phyloP scores from a whole-genome alignment of 2,113 vertebrate genomes.

The Urocolius indicus region DNA sequence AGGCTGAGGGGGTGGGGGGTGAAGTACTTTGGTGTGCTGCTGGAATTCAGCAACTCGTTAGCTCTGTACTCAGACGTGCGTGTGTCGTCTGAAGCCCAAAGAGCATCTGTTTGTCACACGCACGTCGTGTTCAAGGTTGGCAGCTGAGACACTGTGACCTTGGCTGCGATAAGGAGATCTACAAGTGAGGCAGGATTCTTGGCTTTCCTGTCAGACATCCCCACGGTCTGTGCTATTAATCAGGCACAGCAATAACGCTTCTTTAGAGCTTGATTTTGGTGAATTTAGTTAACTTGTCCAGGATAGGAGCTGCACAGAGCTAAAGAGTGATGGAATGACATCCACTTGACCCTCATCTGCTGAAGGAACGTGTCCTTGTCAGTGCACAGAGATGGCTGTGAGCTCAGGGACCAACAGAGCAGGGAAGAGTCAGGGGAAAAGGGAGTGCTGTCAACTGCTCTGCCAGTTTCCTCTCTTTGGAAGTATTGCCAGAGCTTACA shows the following conservation, averaged over 20 bases:
- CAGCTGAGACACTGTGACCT: background rate
- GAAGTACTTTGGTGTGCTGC: background rate
- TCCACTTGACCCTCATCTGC: constrained; percentile 22
- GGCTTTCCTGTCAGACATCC: background rate
- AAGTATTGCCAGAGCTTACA: background rate
- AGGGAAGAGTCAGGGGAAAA: background rate
- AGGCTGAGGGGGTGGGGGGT: background rate
- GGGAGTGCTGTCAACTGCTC: background rate
- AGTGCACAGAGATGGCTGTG: background rate
- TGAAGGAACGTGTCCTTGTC: background rate
- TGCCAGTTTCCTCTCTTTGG: background rate
- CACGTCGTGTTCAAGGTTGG: background rate
- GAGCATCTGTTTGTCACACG: background rate
- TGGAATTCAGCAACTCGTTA: background rate
- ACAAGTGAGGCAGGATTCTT: background rate
- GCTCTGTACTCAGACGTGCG: background rate
- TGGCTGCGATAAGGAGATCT: background rate
- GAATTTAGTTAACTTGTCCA: constrained; percentile 33
- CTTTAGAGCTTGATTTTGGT: background rate
- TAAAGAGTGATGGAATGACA: background rate
- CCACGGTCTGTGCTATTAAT: background rate
- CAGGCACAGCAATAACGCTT: background rate
- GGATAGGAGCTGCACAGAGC: background rate
- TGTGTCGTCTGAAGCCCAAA: background rate
- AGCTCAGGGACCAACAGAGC: background rate